Base-by-base conservation (phyloP, 2,888 invertebrate genomes). In the Drosophila emarginata region DNA sequence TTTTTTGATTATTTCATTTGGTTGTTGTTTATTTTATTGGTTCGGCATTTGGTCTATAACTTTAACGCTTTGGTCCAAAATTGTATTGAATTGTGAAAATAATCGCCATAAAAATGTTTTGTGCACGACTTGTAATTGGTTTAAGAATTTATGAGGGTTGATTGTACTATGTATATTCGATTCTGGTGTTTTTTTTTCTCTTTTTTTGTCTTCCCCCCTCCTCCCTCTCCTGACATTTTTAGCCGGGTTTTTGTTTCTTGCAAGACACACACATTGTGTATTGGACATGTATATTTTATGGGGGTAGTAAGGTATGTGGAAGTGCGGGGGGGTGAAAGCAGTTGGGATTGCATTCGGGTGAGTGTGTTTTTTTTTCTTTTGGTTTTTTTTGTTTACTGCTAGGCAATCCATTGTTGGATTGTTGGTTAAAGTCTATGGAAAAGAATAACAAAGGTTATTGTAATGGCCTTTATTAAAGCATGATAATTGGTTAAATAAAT, bases 101-200 rank as follows among this genome's bases (percentile, higher is more conserved):
- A 74, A 70, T 74, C 64, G 70, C 70, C 76, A 75, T 65, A 75
- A 74, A 74, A 74, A 69, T 61, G 70, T 64, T 74, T 69, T 61
- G 69, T 70, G 71, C 75, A 65, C 67, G 72, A 59, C 62, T 74
- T 69, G 74, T 74, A 74, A 74, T 74, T 74, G 74, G 71, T 75
- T 75, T 65, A 60, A 45, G 61, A 75, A 74, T 74, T 74, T 74
- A 74, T 74, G 74, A 75, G 74, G 75, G 74, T 74, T 74, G 72
- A 73, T 72, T 72, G 67, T 45, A 21, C 45, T 21, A 45, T 66
- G 54, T 72, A 32, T 60, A 60, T 36, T 21, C 45, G 45, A 45
- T 45, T 45, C 45, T 45, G 18, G 2, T 45, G 15, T 15, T 15
- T 14, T 14, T 14, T 39, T 39, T 7, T 40, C 7, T 28, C 9